Base-by-base conservation (phyloP, 2,797 vertebrate species). In the Lepidocolaptes lacrymiger region DNA sequence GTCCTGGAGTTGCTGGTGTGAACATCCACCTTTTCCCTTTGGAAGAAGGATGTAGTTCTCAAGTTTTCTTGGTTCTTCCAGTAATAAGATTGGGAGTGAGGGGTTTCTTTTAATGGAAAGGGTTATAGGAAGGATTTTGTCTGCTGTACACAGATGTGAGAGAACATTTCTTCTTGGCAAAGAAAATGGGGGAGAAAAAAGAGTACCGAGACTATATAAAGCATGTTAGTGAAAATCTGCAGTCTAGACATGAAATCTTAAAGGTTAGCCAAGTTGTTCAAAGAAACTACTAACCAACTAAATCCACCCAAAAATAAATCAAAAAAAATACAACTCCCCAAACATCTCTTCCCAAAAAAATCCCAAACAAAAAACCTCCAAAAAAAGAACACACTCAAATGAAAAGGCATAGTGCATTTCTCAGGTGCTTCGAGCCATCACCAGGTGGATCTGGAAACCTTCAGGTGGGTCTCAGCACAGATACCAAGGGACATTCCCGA, bases 141-240 rank as follows among this genome's bases (percentile, higher is more conserved):
- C 96, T 97, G 92, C 94, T 86, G 93, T 78, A 73, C 97, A 94
- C 96, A 97, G 96, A 94, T 97, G 96, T 97, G 92, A 78, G 85
- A 93, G 91, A 93, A 95, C 93, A 96, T 94, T 93, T 88, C 94
- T 92, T 77, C 52, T 90, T 95, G 85, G 85, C 90, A 91, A 84
- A 67, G 83, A 64, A 83, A 63, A 73, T 9, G 62, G 36, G 52
- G 41, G 12, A 24, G 26, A 21, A 51, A 62, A 34, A 59, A 28
- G 61, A 90, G 64, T 55, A 83, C 36, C 68, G 73, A 71, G 41
- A 48, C 94, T 85, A 78, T 94, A 79, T 93, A 88, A 93, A 94
- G 80, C 66, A 34, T 23, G 56, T 37, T 77, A 24, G 52, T 66
- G 87, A 81, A 68, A 87, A 75, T 69, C 85, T 69, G 80, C 12